Base-by-base conservation (phyloP, 2,113 vertebrate genomes). In the Lamprologus speciosus region DNA sequence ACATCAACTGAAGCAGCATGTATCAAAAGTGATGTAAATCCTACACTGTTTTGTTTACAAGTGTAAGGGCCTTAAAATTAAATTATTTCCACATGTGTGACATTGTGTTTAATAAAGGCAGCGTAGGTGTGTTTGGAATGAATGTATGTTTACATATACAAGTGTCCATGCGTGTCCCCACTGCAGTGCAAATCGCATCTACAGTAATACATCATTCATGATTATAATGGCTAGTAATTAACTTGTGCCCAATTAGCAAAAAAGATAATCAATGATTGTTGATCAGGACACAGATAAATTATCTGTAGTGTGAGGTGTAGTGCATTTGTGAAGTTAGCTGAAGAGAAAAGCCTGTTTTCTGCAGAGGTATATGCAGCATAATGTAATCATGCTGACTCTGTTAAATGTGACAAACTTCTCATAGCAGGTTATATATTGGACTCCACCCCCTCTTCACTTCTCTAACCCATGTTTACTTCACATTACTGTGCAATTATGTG, bases 161-260 rank as follows among this genome's bases (percentile, higher is more conserved):
- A 57, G 63, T 83, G 51, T 81, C 42, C 45, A 80, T 5, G 58
- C 37, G 40, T 40, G 45, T 47, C 45, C 23, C 42, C 31, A 81
- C 26, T 8, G 33, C 35, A 55, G 42, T 28, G 80, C 83, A 86
- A 80, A 16, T 82, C 60, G 54, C 89, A 87, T 89, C 90, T 90
- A 90, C 87, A 33, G 90, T 94, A 92, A 94, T 95, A 89, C 90
- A 94, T 95, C 95, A 93, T 95, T 96, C 93, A 93, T 95, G 93
- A 81, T 94, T 95, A 94, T 94, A 96, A 96, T 93, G 94, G 94
- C 86, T 93, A 92, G 92, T 95, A 95, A 95, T 96, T 95, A 96
- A 95, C 95, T 94, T 83, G 88, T 90, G 89, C 86, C 93, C 89
- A 95, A 95, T 96, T 95, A 95, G 94, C 91, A 88, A 88, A 87